A percentile compares a stretch with the other conserved stretches of the same genome.
These are phyloP conservation scores for Alethe castanea DNA, from an alignment of 2,113 vertebrate genomes.

Conservation along the genomic window DNA sequence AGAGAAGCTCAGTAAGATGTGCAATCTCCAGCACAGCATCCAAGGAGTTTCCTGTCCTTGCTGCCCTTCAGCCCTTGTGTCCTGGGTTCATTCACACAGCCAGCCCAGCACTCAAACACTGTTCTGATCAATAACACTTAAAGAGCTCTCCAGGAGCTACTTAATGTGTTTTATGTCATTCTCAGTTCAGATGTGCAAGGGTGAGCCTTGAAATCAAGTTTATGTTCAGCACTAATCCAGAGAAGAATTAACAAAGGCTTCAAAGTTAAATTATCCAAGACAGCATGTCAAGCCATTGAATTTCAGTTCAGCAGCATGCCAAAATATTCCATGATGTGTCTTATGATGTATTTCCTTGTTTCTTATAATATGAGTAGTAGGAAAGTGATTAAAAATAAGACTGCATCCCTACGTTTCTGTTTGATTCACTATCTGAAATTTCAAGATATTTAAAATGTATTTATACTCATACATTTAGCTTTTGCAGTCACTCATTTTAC, in stretches of 20 bases:
- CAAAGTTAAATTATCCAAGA: background rate
- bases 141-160: background rate
- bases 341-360: conserved; percentile 28
- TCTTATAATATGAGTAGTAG: conserved; percentile 1
- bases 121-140: background rate
- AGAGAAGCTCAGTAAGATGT: background rate
- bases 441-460: conserved; percentile 31
- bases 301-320: conserved; percentile 17
- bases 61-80: accelerated
- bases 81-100: accelerated
- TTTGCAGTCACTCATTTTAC: conserved; percentile 27
- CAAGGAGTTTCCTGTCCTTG: background rate
- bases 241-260: conserved; percentile 24
- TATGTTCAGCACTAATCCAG: background rate
- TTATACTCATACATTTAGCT: background rate
- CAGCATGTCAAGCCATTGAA: conserved; percentile 1
- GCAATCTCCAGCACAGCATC: background rate
- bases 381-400: conserved; percentile 24
- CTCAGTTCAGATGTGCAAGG: background rate
- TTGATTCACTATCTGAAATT: conserved; percentile 26
- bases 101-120: background rate
- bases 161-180: background rate
- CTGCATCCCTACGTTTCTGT: background rate
- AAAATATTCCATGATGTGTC: conserved; percentile 32
- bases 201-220: conserved; percentile 6